A percentile compares a stretch with the other conserved stretches of the same genome.
These are phyloP conservation scores for Neodon shergylaensis DNA, from an alignment of 2,113 vertebrate species.

Conservation along the genomic window DNA sequence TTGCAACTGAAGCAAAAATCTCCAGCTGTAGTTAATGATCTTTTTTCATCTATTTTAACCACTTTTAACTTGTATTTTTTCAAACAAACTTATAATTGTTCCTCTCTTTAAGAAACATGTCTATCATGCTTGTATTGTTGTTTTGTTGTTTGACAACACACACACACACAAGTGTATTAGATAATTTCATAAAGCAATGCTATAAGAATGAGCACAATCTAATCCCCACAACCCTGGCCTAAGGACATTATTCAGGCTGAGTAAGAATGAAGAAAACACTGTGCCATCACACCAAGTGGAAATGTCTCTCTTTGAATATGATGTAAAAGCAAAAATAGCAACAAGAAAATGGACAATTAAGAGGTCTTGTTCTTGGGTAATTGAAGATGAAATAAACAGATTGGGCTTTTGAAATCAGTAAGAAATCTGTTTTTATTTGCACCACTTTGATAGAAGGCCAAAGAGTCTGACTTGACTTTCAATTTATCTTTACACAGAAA, in stretches of 20 bases:
- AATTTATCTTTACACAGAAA: background rate
- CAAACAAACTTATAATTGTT: background rate
- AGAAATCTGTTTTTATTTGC: background rate
- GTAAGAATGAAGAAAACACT: background rate
- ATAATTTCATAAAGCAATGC: background rate
- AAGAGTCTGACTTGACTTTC: background rate
- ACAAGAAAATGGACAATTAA: conserved; percentile 29
- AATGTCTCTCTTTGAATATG: background rate
- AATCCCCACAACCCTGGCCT: background rate
- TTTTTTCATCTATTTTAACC: background rate
- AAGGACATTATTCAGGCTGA: background rate
- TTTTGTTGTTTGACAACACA: background rate
- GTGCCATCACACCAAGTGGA: background rate
- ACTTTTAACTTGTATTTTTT: background rate
- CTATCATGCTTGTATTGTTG: background rate
- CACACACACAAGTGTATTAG: background rate
- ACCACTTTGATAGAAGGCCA: background rate
- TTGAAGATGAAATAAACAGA: background rate
- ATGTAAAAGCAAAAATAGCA: conserved; percentile 5
- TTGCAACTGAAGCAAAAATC: background rate
- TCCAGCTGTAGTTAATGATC: background rate
- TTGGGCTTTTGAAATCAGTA: background rate
- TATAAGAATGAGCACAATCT: conserved; percentile 25
- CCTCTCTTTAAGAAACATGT: background rate
- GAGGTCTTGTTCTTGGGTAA: background rate